A percentile compares a stretch with the other conserved stretches of the same genome.
phyloP scores from a whole-genome alignment of 2,888 invertebrate species.

The Tridacna crocea region DNA sequence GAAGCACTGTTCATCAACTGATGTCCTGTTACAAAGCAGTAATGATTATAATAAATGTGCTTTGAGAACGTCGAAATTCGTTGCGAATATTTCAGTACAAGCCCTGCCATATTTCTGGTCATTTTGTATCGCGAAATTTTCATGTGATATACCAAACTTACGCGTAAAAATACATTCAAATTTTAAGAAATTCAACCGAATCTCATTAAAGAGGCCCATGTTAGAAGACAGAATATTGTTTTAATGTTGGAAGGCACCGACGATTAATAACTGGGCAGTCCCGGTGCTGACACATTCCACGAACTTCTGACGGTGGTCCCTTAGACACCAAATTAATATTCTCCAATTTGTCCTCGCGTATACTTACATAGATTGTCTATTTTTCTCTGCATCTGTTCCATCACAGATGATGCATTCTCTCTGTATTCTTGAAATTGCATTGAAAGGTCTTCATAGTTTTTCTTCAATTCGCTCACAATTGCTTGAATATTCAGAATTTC shows the following conservation, averaged over 20 bases:
- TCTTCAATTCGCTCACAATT: background rate
- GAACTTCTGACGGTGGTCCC: no score
- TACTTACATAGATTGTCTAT: background rate
- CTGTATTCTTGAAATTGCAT: background rate
- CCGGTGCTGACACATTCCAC: no score
- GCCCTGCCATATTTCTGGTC: background rate
- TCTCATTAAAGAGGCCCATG: no score
- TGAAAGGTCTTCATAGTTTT: background rate
- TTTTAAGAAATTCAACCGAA: no score
- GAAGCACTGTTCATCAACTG: no score
- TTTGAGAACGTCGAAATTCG: background rate
- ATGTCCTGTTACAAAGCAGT: no score
- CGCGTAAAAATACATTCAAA: no score
- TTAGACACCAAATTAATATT: background rate
- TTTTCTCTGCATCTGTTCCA: background rate
- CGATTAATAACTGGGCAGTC: no score
- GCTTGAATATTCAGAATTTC: background rate
- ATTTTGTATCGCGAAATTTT: background rate
- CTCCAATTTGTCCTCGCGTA: no score
- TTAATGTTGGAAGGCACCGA: no score
- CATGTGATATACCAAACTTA: background rate
- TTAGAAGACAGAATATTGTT: no score
- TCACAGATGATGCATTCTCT: background rate
- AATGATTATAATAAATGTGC: no score
- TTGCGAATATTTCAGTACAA: background rate